These are phyloP conservation scores for Cantharis flavilabris DNA, from an alignment of 2,888 invertebrate genomes.

Conservation along the genomic window DNA sequence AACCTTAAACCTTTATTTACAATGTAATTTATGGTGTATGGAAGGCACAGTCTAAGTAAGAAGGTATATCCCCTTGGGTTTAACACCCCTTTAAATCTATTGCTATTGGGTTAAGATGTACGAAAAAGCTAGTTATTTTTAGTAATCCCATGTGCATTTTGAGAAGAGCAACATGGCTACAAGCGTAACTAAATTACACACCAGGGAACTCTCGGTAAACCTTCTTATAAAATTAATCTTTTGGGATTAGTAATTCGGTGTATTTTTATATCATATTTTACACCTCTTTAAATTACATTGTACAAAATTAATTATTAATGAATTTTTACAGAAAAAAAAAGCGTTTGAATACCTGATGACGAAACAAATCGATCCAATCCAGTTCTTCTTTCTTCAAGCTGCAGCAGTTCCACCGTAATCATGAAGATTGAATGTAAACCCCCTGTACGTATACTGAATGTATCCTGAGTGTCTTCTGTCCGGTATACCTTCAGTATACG, in stretches of 20 bases:
- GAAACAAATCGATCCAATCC: background rate
- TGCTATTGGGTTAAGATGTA: constrained; percentile 40
- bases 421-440: constrained; percentile 65
- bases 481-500: constrained; percentile 99
- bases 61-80: constrained; percentile 36
- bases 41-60: constrained; percentile 19
- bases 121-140: constrained; percentile 38
- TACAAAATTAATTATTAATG: background rate
- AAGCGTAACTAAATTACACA: constrained; percentile 22
- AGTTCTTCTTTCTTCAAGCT: background rate
- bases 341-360: background rate
- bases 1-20: constrained; percentile 22
- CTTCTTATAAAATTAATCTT: constrained; percentile 27
- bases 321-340: background rate
- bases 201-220: constrained; percentile 28
- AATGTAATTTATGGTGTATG: constrained; percentile 21
- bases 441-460: constrained; percentile 99
- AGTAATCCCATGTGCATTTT: constrained; percentile 40
- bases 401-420: background rate
- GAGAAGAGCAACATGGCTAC: constrained; percentile 32
- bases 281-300: constrained; percentile 6
- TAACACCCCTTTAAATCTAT: constrained; percentile 50
- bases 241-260: constrained; percentile 27
- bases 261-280: constrained; percentile 19
- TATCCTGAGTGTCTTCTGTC: constrained; percentile 98